phyloP scores from a whole-genome alignment of 2,113 vertebrate species.

The Lipotes vexillifer region DNA sequence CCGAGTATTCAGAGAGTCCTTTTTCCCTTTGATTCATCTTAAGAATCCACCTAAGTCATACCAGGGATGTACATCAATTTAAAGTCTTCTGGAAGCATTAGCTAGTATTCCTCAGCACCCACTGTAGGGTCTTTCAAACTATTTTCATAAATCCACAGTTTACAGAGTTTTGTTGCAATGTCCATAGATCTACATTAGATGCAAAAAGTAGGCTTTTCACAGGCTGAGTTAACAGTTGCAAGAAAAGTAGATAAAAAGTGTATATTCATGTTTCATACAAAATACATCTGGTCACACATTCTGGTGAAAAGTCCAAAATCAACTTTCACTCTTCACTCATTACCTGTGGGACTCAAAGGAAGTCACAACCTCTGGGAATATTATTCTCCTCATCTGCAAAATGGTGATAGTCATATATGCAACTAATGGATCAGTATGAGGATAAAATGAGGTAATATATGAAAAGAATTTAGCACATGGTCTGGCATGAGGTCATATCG shows the following conservation, averaged over 20 bases:
- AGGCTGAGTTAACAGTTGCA: neutral
- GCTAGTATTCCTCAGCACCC: neutral
- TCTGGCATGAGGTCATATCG: neutral
- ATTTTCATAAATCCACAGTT: neutral
- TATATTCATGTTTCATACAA: neutral
- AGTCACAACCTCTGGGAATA: neutral
- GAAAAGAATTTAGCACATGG: neutral
- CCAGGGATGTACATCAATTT: too few relatives aligned
- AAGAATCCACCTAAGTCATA: neutral
- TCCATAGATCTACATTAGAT: neutral
- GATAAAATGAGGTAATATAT: neutral
- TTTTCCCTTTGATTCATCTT: neutral
- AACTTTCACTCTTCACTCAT: neutral
- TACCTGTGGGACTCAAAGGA: neutral
- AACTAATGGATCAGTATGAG: neutral
- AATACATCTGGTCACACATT: neutral
- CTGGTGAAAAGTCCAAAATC: neutral
- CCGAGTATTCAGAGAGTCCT: neutral
- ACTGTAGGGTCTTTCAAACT: neutral
- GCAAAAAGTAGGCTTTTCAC: neutral
- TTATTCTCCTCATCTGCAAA: neutral
- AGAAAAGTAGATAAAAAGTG: neutral
- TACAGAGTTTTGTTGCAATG: neutral
- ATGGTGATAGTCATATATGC: neutral
- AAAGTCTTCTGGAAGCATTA: neutral